Conservation (phyloP, 2,888 invertebrate genomes). For the Junonia oenone region DNA sequence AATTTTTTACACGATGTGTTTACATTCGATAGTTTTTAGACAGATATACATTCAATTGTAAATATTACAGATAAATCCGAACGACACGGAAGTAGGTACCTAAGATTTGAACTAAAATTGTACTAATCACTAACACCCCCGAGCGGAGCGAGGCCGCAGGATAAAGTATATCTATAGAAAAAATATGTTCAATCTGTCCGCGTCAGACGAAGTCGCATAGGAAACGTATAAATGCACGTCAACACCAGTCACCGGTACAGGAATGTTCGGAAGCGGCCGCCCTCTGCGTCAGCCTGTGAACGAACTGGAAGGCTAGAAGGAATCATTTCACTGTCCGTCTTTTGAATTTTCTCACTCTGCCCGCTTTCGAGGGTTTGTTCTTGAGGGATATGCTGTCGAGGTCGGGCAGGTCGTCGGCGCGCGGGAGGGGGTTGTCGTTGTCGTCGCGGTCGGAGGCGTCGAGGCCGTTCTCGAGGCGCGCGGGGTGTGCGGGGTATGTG, state of each 20-base stretch:
- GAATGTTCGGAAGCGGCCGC: slow-evolving; percentile 49
- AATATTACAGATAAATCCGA: slow-evolving; percentile 49
- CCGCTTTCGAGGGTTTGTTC: slow-evolving; percentile 45
- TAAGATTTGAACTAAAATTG: slow-evolving; percentile 68
- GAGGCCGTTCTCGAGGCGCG: slow-evolving; percentile 55
- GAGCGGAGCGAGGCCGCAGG: slow-evolving; percentile 39
- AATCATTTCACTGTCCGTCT: slow-evolving; percentile 73
- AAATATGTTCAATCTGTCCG: slow-evolving; percentile 41
- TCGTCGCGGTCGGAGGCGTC: slow-evolving; percentile 64
- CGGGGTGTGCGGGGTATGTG: slow-evolving; percentile 49
- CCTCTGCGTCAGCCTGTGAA: slow-evolving; percentile 50
- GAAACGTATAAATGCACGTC: slow-evolving; percentile 48
- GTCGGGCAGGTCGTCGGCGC: slow-evolving; percentile 49
- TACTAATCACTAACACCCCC: slow-evolving; percentile 63
- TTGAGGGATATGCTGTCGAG: slow-evolving; percentile 61
- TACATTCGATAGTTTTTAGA: slow-evolving; percentile 34
- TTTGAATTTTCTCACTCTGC: slow-evolving; percentile 60
- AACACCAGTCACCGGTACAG: slow-evolving; percentile 57
- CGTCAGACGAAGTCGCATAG: slow-evolving; percentile 11
- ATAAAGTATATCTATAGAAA: slow-evolving; percentile 42
- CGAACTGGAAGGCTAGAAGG: slow-evolving; percentile 64
- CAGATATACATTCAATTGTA: slow-evolving; percentile 51
- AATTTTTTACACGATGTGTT: slow-evolving; percentile 34
- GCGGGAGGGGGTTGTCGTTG: slow-evolving; percentile 51
- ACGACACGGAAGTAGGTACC: slow-evolving; percentile 36